A percentile compares a stretch with the other conserved stretches of the same genome.
Conservation (phyloP, 2,113 vertebrate genomes). For the Speoplatyrhinus poulsoni region DNA sequence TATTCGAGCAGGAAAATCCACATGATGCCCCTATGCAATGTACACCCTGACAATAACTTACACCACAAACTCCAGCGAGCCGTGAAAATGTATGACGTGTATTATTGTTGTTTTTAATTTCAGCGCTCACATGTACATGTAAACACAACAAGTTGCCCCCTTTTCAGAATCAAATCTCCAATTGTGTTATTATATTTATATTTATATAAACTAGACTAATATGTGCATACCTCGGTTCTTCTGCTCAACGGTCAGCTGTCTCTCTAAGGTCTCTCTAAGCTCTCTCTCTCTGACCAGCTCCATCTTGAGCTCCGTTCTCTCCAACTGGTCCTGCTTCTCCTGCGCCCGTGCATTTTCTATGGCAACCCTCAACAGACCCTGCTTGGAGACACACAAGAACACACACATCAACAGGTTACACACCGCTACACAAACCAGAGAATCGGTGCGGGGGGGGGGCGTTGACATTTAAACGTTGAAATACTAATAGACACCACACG, state of each 20-base stretch:
- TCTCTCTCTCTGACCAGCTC: constrained; percentile 96
- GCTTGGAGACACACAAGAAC: constrained; percentile 71
- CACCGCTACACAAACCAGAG: constrained; percentile 20
- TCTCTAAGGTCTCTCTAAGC: constrained; percentile 94
- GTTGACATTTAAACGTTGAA: not conserved
- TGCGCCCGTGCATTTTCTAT: constrained; percentile 96
- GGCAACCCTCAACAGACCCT: constrained; percentile 98
- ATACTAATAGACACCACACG: not conserved
- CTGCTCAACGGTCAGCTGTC: constrained; percentile 94
- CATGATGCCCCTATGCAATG: not conserved
- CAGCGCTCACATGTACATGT: not conserved
- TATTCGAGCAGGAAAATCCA: too few relatives aligned
- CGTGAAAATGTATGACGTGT: too few relatives aligned
- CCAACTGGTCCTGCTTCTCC: constrained; percentile 98
- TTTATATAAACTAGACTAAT: too few relatives aligned
- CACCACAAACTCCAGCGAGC: too few relatives aligned
- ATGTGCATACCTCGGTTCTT: constrained; percentile 90
- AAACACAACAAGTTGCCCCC: not conserved
- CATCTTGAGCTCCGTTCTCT: constrained; percentile 98
- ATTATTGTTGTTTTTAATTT: too few relatives aligned
- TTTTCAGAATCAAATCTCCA: not conserved
- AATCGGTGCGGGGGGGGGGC: not conserved
- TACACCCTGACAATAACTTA: too few relatives aligned
- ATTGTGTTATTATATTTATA: not conserved
- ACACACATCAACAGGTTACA: constrained; percentile 63